A percentile compares a stretch with the other conserved stretches of the same genome.
These are phyloP conservation scores for Euborellia annulipes DNA, from an alignment of 1,140 invertebrate genomes.

Conservation along the genomic window DNA sequence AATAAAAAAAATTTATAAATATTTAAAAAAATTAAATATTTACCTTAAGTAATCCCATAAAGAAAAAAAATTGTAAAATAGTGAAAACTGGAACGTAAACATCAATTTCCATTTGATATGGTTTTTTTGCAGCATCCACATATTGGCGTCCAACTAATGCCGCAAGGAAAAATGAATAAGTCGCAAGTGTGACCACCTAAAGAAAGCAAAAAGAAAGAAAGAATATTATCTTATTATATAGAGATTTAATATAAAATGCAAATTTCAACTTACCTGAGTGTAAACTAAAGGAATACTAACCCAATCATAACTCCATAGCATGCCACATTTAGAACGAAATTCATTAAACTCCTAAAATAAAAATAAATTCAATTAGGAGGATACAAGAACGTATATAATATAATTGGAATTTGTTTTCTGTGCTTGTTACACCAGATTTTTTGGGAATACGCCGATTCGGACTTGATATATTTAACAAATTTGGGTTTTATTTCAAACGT, in stretches of 20 bases:
- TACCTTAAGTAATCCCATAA: slow-evolving; percentile 61
- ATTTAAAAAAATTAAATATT: slow-evolving; percentile 11
- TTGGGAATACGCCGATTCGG: too few species aligned
- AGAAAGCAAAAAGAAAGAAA: slow-evolving; percentile 1
- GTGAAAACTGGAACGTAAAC: slow-evolving; percentile 58
- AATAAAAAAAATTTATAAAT: neutral
- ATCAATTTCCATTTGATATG: slow-evolving; percentile 38
- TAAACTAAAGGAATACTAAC: slow-evolving; percentile 73
- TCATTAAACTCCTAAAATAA: slow-evolving; percentile 44
- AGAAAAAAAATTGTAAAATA: slow-evolving; percentile 58
- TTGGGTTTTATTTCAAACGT: too few species aligned
- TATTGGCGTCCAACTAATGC: slow-evolving; percentile 54
- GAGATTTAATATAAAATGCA: slow-evolving; percentile 1
- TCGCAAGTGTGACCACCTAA: slow-evolving; percentile 53
- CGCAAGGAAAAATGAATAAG: slow-evolving; percentile 56
- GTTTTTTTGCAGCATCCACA: slow-evolving; percentile 32
- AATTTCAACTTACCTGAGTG: slow-evolving; percentile 49
- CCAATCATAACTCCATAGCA: slow-evolving; percentile 69
- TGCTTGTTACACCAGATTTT: too few species aligned
- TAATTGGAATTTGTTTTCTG: too few species aligned
- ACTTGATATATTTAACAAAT: too few species aligned
- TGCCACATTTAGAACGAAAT: slow-evolving; percentile 48
- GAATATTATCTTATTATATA: slow-evolving; percentile 2
- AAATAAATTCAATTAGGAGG: too few species aligned
- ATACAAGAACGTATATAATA: too few species aligned